Evolutionary conservation across 2,797 vertebrate genomes (phyloP).

Genomic region (Threskiornis aethiopicus): DNA sequence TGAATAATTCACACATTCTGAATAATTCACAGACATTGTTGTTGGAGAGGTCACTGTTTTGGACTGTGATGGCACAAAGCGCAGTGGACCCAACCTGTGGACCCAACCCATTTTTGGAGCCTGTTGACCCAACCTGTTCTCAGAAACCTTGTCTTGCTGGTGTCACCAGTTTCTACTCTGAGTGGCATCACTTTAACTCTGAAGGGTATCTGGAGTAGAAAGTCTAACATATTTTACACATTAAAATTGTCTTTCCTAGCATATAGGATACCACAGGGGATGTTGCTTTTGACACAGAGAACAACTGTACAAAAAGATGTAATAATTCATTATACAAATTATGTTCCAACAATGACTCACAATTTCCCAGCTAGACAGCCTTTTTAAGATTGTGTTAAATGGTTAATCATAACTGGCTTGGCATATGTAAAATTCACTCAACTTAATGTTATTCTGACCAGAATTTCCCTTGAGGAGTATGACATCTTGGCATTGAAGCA

Average conservation of each 20-base stretch:
- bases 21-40: background rate
- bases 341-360: background rate
- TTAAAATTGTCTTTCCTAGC: background rate
- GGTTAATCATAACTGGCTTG: background rate
- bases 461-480: background rate
- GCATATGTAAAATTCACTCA: background rate
- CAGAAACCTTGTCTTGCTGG: background rate
- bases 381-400: background rate
- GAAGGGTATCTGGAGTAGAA: background rate
- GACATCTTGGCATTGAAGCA: background rate
- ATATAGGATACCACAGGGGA: background rate
- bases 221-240: background rate
- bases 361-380: background rate
- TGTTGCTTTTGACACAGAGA: background rate
- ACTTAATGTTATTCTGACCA: background rate
- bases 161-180: background rate
- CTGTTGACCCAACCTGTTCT: background rate
- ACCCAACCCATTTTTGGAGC: background rate
- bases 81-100: background rate
- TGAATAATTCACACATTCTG: background rate
- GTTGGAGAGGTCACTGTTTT: background rate
- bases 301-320: background rate
- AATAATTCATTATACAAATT: background rate
- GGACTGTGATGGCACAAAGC: background rate
- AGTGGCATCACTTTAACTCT: background rate